Percentiles rank a stretch among this genome's conserved stretches.
Conservation (phyloP, 2,888 invertebrate species). For the Copidosoma aretas region DNA sequence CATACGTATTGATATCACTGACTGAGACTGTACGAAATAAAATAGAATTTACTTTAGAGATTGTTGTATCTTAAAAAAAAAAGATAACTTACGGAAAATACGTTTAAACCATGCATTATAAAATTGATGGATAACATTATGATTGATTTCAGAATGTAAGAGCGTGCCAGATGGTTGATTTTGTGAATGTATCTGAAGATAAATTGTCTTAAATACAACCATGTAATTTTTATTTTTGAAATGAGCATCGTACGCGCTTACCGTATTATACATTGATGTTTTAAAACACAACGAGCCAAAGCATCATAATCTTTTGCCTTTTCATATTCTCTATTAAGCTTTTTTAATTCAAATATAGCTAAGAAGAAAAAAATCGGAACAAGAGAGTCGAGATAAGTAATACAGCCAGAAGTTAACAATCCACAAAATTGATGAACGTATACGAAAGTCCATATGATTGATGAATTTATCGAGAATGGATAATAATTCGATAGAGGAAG, state of each 20-base stretch:
- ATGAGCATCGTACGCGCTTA: neutral
- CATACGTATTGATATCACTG: neutral
- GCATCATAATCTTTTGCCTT: neutral
- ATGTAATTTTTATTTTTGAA: no score
- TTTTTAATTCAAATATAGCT: neutral
- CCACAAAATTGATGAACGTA: neutral
- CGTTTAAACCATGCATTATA: neutral
- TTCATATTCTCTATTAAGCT: neutral
- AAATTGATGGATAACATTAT: neutral
- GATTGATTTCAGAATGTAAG: constrained; percentile 2
- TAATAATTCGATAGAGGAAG: neutral
- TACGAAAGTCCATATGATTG: neutral
- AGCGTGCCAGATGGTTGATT: neutral
- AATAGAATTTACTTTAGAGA: neutral
- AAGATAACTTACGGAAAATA: neutral
- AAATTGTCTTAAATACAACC: neutral
- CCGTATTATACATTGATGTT: constrained; percentile 14
- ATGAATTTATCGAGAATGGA: neutral
- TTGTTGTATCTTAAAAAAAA: neutral
- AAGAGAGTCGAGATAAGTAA: neutral
- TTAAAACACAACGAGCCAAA: neutral
- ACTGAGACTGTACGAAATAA: neutral
- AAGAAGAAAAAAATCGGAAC: neutral
- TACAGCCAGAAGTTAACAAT: neutral
- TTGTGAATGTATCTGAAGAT: constrained; percentile 2